Percentiles rank a stretch among this genome's conserved stretches.
Evolutionary conservation across 2,888 invertebrate genomes (phyloP).

Genomic region (Acronicta psi): DNA sequence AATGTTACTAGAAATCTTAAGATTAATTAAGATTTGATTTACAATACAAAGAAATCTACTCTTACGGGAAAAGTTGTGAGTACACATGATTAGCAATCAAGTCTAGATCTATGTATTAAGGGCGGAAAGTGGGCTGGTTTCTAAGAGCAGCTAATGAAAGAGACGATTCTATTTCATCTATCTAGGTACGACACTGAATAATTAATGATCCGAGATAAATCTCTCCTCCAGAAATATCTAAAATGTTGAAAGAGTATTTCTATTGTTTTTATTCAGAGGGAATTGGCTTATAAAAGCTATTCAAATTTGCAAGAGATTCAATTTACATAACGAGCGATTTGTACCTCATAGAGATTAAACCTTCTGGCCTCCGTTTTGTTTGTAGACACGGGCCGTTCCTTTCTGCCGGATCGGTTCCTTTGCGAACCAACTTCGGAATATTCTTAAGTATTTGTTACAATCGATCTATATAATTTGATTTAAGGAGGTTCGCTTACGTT

Average conservation of each 20-base stretch:
- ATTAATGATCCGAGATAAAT: slow-evolving; percentile 73
- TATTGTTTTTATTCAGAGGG: slow-evolving; percentile 83
- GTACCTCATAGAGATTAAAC: slow-evolving; percentile 83
- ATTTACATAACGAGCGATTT: slow-evolving; percentile 88
- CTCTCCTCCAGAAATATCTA: slow-evolving; percentile 68
- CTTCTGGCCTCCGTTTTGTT: slow-evolving; percentile 73
- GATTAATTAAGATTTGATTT: too few relatives aligned
- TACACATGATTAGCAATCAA: too few relatives aligned
- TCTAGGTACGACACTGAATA: slow-evolving; percentile 63
- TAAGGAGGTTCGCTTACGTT: slow-evolving; percentile 31
- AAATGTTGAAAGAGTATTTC: slow-evolving; percentile 75
- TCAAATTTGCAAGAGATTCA: slow-evolving; percentile 86
- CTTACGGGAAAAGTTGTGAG: too few relatives aligned
- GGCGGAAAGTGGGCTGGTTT: slow-evolving; percentile 14
- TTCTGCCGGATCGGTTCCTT: slow-evolving; percentile 65
- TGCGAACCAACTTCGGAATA: slow-evolving; percentile 57
- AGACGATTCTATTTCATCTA: slow-evolving; percentile 48
- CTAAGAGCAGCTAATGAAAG: slow-evolving; percentile 36
- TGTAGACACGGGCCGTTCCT: slow-evolving; percentile 66
- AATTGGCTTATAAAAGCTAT: slow-evolving; percentile 86
- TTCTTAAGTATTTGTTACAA: slow-evolving; percentile 63
- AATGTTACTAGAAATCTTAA: too few relatives aligned
- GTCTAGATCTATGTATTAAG: slow-evolving; percentile 26
- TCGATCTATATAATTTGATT: slow-evolving; percentile 61
- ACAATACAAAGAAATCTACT: too few relatives aligned